Evolutionary conservation across 2,888 invertebrate species (phyloP), one percentile per base, ranked within the genome.

Genomic region (Matsumyia berberina): DNA sequence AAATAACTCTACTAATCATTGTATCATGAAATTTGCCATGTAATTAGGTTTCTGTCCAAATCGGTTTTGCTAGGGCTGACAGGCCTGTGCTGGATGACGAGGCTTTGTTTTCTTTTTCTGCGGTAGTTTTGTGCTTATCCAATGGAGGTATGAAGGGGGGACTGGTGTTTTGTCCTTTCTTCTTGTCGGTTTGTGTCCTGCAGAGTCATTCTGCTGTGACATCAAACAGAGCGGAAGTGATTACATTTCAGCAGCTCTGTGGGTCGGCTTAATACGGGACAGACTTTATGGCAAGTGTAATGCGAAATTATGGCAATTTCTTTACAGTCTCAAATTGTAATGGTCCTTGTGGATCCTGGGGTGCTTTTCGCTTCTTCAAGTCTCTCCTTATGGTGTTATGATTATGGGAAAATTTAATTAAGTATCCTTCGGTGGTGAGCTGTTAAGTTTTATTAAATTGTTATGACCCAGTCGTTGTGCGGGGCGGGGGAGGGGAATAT

Each of bases 21-120:
- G 58, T 76, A 58, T 55, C 66, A 66, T 72, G 70, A 82, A 72
- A 77, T 77, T 70, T 72, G 70, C 64, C 77, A 60, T 82, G 70
- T 82, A 82, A 82, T 82, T 77, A 82, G 77, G 70, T 82, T 82
- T 70, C 39, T 66, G 67, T 74, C 67, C 19, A 51, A 74, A 60
- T 62, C 24, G 46, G 51, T 55, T 58, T 57, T 70, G 55, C 31
- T 37, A 17, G 12, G 55, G 31, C 60, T 67, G 15, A 60, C 29
- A 19, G 12, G 35, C 42, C 17, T 42, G 9, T 8, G 8, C n/a
- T 42, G n/a, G 17, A 49, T 44, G 44, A 29, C 12, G 9, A 0
- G 19, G 35, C 24, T 57, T 66, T 31, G 67, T 37, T 35, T 29
- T 46, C 33, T 24, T 24, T 24, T 24, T 24, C 24, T 24, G 24